Evolutionary conservation across 2,888 invertebrate genomes (phyloP), one percentile per base, ranked within the genome.

Genomic region (Lithophane semibrunnea): DNA sequence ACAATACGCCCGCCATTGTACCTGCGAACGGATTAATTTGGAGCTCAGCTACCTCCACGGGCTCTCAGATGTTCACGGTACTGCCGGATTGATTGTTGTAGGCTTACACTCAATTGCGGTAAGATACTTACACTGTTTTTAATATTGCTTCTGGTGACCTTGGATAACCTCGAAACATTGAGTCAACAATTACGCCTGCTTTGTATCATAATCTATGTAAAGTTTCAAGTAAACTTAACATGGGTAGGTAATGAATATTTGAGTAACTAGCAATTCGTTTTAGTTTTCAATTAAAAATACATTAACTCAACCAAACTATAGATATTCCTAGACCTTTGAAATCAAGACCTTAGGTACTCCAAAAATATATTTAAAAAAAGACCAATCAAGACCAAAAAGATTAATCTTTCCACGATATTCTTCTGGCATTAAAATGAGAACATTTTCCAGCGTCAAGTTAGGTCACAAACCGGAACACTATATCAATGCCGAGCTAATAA

Each of bases 1-100:
- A 88, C 88, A 88, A 88, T 89, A 68, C 83, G 70, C 47, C 74
- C 69, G 63, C 63, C 77, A 86, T 89, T 86, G 88, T 89, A 88
- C 88, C 88, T 88, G 89, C 88, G 88, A 86, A 80, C 87, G 85
- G 88, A 88, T 88, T 88, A 86, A 88, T 88, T 88, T 88, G 88
- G 86, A 54, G 84, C 82, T 80, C 74, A 79, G 83, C 83, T 79
- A 80, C 74, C 69, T 64, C 75, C 67, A 42, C 37, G 44, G 49
- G 52, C 65, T 24, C 60, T 54, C 79, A 56, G 82, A 73, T 37
- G 65, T 61, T 37, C 13, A 54, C 9, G 56, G 13, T 66, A 60
- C 37, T 42, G 65, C 52, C 44, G 68, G 64, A 78, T 71, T 86
- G 86, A 74, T 86, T 64, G 64, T 42, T 73, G 67, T 13, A 49